A percentile compares a stretch with the other conserved stretches of the same genome.
Evolutionary conservation across 2,888 invertebrate species (phyloP).

Genomic region (Scaptodrosophila latifasciaeformis): DNA sequence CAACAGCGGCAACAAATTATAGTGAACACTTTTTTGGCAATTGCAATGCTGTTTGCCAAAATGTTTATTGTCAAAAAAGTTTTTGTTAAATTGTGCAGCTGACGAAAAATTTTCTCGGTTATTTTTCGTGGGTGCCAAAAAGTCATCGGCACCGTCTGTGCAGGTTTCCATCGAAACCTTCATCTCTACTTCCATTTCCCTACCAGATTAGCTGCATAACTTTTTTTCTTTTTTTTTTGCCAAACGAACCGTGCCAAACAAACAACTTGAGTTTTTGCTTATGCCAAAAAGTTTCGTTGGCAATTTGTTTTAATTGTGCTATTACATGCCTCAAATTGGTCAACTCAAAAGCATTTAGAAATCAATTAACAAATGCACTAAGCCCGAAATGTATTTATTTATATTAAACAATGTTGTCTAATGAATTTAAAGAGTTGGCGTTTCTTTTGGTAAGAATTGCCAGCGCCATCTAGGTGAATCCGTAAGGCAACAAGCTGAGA

Average conservation of each 20-base stretch:
- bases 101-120: constrained; percentile 6
- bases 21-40: constrained; percentile 27
- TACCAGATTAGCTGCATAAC: constrained; percentile 5
- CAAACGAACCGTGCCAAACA: neutral
- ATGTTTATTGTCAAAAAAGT: constrained; percentile 60
- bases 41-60: constrained; percentile 43
- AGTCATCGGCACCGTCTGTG: constrained; percentile 1
- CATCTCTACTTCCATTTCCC: neutral
- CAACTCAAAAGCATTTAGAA: neutral
- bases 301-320: constrained; percentile 13
- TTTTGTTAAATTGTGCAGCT: constrained; percentile 24
- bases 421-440: constrained; percentile 12
- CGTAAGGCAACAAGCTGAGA: too few relatives aligned
- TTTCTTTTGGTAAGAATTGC: too few relatives aligned
- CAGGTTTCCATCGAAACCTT: neutral
- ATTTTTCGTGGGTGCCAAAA: constrained; percentile 18
- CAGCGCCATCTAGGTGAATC: too few relatives aligned
- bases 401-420: too few relatives aligned
- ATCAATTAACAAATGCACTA: too few relatives aligned
- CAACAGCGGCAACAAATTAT: neutral
- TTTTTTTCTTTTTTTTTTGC: too few relatives aligned
- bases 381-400: too few relatives aligned
- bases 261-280: neutral
- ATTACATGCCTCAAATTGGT: constrained; percentile 10
- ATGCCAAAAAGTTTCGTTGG: constrained; percentile 7